These are phyloP conservation scores for Macquaria ambigua DNA, from an alignment of 2,113 vertebrate species.

Conservation along the genomic window DNA sequence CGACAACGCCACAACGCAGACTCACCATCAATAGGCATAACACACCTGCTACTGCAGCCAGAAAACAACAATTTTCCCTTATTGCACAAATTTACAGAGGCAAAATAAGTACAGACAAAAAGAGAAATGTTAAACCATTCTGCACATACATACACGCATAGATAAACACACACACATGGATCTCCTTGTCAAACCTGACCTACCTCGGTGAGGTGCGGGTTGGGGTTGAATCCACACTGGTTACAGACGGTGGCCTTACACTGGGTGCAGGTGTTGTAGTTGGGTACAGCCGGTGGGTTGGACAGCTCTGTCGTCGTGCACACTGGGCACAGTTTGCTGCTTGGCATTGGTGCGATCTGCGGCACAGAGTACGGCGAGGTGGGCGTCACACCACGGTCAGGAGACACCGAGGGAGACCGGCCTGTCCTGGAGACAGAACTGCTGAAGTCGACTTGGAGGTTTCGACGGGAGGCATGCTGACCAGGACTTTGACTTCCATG, in stretches of 20 bases:
- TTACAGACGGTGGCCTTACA: conserved; percentile 97
- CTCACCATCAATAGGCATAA: too few species aligned
- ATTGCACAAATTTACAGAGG: neutral
- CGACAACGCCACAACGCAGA: too few species aligned
- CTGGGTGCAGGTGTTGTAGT: conserved; percentile 98
- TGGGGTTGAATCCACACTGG: conserved; percentile 99
- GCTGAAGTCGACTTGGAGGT: conserved; percentile 84
- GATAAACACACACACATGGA: conserved; percentile 19
- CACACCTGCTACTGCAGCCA: neutral
- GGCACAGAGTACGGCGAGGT: conserved; percentile 97
- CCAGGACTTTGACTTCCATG: conserved; percentile 74
- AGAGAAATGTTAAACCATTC: neutral
- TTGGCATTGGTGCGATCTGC: conserved; percentile 97
- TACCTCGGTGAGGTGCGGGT: conserved; percentile 99
- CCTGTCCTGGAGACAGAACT: conserved; percentile 75
- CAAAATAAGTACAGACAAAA: neutral
- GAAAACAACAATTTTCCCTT: conserved; percentile 1
- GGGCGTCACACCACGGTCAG: conserved; percentile 92
- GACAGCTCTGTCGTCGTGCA: conserved; percentile 97
- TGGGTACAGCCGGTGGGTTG: conserved; percentile 91
- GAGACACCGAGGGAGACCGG: conserved; percentile 86
- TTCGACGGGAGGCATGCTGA: conserved; percentile 80
- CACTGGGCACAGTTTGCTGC: conserved; percentile 96
- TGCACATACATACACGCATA: conserved; percentile 7
- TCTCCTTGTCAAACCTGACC: conserved; percentile 22